Conservation (phyloP, 2,888 invertebrate species). For the Drosophila pegasa region DNA sequence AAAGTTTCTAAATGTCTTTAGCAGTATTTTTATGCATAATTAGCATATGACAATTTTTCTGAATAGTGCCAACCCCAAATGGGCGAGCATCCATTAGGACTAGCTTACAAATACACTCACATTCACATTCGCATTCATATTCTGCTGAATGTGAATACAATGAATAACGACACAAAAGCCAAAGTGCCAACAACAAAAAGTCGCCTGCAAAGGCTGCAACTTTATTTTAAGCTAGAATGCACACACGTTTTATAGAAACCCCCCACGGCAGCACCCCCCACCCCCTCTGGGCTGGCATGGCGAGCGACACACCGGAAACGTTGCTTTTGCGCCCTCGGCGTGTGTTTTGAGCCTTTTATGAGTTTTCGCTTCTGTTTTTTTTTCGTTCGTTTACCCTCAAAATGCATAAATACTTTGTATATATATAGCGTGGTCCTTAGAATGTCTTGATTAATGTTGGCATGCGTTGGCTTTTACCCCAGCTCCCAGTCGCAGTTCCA, state of each 20-base stretch:
- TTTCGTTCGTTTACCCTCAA: conserved; percentile 50
- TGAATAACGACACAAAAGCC: conserved; percentile 81
- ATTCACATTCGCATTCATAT: conserved; percentile 39
- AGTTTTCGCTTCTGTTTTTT: conserved; percentile 37
- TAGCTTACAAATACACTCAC: conserved; percentile 24
- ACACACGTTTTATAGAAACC: conserved; percentile 59
- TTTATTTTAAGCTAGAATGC: conserved; percentile 80
- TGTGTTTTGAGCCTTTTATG: conserved; percentile 67
- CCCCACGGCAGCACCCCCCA: background rate
- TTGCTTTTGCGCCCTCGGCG: conserved; percentile 75
- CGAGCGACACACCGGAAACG: conserved; percentile 75
- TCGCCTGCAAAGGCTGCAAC: conserved; percentile 64
- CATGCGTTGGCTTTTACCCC: conserved; percentile 75
- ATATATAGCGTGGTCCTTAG: conserved; percentile 49
- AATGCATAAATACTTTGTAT: conserved; percentile 69
- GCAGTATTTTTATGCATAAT: conserved; percentile 44
- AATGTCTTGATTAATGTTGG: conserved; percentile 79
- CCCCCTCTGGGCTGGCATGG: conserved; percentile 13
- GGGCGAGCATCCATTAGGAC: conserved; percentile 60
- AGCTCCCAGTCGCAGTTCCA: background rate
- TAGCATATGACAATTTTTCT: conserved; percentile 63
- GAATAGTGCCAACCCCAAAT: conserved; percentile 45
- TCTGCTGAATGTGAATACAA: conserved; percentile 65
- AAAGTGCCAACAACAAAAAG: conserved; percentile 60
- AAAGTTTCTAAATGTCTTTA: background rate